These are phyloP conservation scores for Lophura nycthemera DNA, from an alignment of 2,113 vertebrate genomes.

Conservation along the genomic window DNA sequence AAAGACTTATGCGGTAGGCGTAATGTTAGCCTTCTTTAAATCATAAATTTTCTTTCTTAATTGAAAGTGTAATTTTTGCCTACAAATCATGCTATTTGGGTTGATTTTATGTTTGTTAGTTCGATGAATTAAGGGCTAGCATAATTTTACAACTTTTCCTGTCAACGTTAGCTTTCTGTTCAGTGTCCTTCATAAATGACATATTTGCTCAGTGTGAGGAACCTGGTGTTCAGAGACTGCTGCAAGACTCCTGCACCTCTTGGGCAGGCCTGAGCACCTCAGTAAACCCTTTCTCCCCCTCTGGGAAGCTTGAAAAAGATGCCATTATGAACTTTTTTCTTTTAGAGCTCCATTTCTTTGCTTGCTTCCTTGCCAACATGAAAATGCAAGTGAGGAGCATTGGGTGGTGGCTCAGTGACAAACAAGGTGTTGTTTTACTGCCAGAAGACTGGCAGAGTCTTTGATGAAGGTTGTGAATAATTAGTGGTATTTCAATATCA, in stretches of 20 bases:
- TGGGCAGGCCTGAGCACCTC: neutral
- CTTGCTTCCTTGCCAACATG: neutral
- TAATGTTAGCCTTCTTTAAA: slow-evolving; percentile 23
- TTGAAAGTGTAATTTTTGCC: slow-evolving; percentile 41
- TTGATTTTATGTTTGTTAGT: neutral
- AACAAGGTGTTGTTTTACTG: slow-evolving; percentile 26
- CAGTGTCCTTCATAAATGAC: neutral
- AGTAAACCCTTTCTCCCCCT: neutral
- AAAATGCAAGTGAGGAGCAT: neutral
- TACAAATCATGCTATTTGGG: slow-evolving; percentile 14
- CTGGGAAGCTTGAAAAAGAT: neutral
- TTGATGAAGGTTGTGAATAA: slow-evolving; percentile 51
- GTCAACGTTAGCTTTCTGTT: neutral
- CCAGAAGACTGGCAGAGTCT: neutral
- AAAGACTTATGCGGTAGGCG: neutral
- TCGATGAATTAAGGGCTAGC: neutral
- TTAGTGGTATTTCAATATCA: slow-evolving; percentile 29
- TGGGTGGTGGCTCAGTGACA: neutral
- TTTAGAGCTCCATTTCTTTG: neutral
- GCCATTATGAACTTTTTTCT: neutral
- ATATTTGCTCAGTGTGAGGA: neutral
- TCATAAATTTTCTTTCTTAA: slow-evolving; percentile 30
- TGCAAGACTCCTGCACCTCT: neutral
- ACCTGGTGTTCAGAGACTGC: neutral
- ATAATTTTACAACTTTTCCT: slow-evolving; percentile 17